Base-by-base conservation (phyloP, 2,113 vertebrate genomes). In the Cyprinus carpio region DNA sequence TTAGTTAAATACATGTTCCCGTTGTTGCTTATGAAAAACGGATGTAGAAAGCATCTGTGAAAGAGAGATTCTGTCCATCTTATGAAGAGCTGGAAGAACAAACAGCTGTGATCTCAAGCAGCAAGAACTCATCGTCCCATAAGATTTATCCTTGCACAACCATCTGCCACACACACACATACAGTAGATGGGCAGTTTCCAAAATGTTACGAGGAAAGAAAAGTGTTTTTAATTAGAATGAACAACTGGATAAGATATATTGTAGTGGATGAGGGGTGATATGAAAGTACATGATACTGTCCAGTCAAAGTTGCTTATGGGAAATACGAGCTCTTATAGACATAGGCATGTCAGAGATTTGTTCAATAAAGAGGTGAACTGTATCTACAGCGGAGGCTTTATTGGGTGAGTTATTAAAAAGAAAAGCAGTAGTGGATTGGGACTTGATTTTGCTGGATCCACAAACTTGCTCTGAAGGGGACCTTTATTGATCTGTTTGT, bases 401-500 rank as follows among this genome's bases (percentile, higher is more conserved):
- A 82, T 37, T 82, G 62, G 64, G 12, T 12, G 7, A 82, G 80
- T 82, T 82, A 56, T 69, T 69, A 82, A 71, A 82, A 82, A 46
- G 6, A 56, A 82, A 46, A 4, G n/a, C 18, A 71, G 43, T 54
- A 37, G 46, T 71, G 62, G 64, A 54, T n/a, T 65, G 60, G 60
- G 60, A 81, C 78, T 64, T 64, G 58, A 46, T 79, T 62, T 60
- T 80, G 77, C 40, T 80, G 43, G 69, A 87, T 58, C 64, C 75
- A 87, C 80, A 71, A 25, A 40, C 64, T 31, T 78, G 34, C 13
- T 83, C 64, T 60, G 27, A 60, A 83, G 13, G 37, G 67, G 46
- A 46, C 15, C 29, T 83, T 49, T 81, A 81, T 86, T 86, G 76
- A 88, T 84, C 81, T 69, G n/a, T 62, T 78, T 12, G n/a, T 67